Evolutionary conservation across 2,888 invertebrate genomes (phyloP), one percentile per base, ranked within the genome.

Genomic region (Scaeva pyrastri): DNA sequence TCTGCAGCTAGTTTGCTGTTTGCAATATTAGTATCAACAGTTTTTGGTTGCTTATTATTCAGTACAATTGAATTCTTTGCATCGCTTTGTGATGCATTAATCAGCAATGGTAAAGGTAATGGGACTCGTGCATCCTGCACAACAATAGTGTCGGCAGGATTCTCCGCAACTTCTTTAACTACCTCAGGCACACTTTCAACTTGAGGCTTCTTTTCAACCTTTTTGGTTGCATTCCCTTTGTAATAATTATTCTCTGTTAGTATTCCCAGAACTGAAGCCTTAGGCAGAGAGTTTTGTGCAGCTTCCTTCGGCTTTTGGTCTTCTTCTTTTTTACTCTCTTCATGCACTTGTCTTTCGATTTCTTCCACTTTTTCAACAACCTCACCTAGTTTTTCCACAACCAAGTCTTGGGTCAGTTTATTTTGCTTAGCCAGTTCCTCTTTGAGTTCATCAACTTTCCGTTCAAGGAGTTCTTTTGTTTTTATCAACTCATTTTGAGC

Each of bases 321-420:
- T 10, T 70, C 58, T 50, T 64, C 77, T 5, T 26, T 79, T 55
- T 77, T 93, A 93, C 82, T 84, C 71, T 90, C 91, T 70, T 93
- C 92, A 87, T 93, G 91, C 16, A 94, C 93, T 88, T 93, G 93
- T n/a, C 92, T 93, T 88, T 94, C 93, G 88, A 94, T 93, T 88
- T 93, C 92, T 1, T 90, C 89, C 0, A 91, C 90, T 75, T 89
- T 90, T 82, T 92, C 90, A 0, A 90, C 90, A 8, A 91, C 91
- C 88, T 91, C 88, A 11, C 90, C 91, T 5, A 91, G 84, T 81
- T 91, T 91, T 68, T 91, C 90, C 0, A 89, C 90, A 10, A 91
- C 91, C 23, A 91, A 81, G 41, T 91, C 88, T 88, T 91, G 90
- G 2, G 91, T 90, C 73, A 91, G 90, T 55, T 91, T 90, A 87